Conservation (phyloP, 30 jellyfish, hydroid and myxozoan species). For the Hydractinia echinata region DNA sequence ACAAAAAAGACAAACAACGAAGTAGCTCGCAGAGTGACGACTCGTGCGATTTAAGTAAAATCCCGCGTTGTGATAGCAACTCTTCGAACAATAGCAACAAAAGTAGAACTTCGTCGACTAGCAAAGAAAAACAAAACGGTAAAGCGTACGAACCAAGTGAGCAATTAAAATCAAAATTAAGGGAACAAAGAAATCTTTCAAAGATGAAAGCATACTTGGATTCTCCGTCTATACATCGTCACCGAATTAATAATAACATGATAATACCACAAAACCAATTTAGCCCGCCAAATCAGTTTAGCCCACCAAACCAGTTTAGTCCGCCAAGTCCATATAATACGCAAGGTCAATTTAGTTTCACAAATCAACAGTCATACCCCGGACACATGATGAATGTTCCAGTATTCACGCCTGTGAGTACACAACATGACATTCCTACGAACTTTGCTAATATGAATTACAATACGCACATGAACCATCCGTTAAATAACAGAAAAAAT, state of each 20-base stretch:
- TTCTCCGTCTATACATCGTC: conserved; percentile 40
- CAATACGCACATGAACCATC: background rate
- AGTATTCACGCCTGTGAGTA: conserved; percentile 5
- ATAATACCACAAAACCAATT: background rate
- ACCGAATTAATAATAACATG: conserved; percentile 14
- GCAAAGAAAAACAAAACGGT: conserved; percentile 4
- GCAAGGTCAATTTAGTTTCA: background rate
- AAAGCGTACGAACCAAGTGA: background rate
- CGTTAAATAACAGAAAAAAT: background rate
- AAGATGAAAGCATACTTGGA: conserved; percentile 42
- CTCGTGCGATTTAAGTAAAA: conserved; percentile 27
- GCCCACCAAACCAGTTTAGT: conserved; percentile 8
- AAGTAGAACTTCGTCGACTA: background rate
- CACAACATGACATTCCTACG: background rate
- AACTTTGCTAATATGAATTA: background rate
- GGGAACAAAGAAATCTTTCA: conserved; percentile 32
- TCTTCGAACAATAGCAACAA: conserved; percentile 34
- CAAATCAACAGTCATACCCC: background rate
- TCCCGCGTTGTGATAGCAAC: conserved; percentile 52
- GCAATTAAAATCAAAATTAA: background rate
- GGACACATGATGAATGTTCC: conserved; percentile 14
- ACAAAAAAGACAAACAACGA: conserved; percentile 25
- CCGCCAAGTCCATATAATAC: background rate
- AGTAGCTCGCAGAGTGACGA: conserved; percentile 40
- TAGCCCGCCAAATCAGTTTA: background rate